Conservation (phyloP, 2,797 vertebrate species). For the Caiman crocodilus region DNA sequence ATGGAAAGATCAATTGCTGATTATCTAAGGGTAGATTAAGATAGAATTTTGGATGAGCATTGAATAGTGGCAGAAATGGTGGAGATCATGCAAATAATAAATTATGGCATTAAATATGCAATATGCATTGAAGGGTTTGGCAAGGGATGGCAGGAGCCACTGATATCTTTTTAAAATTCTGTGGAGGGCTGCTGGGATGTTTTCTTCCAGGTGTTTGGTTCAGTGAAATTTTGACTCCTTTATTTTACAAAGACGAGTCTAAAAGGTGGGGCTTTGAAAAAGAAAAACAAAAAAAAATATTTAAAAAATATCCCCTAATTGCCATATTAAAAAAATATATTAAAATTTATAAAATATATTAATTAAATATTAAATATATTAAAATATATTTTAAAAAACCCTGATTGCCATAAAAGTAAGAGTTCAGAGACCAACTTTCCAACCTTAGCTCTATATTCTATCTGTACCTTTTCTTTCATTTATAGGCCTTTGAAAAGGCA, state of each 20-base stretch:
- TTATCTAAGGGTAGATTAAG: not conserved
- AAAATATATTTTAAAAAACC: no score
- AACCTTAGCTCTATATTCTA: not conserved
- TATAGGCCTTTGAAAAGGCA: not conserved
- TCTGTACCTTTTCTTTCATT: not conserved
- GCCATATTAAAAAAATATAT: no score
- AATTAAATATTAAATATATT: no score
- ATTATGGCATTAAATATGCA: not conserved
- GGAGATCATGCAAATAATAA: not conserved
- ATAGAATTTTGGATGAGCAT: no score
- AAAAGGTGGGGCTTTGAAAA: not conserved
- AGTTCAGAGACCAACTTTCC: not conserved
- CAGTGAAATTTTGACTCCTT: not conserved
- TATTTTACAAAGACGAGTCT: not conserved
- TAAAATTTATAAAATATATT: no score
- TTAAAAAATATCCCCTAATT: not conserved
- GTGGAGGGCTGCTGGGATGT: not conserved
- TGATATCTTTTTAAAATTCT: not conserved
- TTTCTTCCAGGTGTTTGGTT: not conserved
- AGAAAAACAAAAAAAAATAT: no score
- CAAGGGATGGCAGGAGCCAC: not conserved
- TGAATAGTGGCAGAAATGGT: not conserved
- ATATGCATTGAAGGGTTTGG: not conserved
- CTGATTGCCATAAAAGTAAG: not conserved
- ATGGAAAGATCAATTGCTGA: not conserved